Conservation (phyloP, 1,140 invertebrate genomes). For the Popillia japonica region DNA sequence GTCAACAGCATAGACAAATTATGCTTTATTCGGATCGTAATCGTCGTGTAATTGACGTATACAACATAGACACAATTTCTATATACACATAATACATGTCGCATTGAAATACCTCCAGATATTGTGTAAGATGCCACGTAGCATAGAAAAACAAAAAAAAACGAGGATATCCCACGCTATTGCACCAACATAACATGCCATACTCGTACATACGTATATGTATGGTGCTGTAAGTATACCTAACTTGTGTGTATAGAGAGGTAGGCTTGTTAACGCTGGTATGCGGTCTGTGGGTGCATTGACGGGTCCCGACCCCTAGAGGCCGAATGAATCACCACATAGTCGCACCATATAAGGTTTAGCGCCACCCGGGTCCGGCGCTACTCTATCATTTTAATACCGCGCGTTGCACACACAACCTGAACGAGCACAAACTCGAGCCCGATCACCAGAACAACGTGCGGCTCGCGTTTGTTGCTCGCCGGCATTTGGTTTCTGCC, state of each 20-base stretch:
- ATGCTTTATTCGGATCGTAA: too few species aligned
- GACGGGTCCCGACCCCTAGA: conserved; percentile 39
- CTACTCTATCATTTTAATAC: conserved; percentile 33
- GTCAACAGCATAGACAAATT: too few species aligned
- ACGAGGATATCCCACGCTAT: conserved; percentile 30
- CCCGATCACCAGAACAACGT: not conserved
- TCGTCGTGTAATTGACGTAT: too few species aligned
- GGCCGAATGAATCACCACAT: conserved; percentile 36
- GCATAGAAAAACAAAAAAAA: not conserved
- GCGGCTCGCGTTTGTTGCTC: conserved; percentile 17
- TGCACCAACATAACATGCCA: not conserved
- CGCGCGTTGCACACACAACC: not conserved
- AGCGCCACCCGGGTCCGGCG: conserved; percentile 36
- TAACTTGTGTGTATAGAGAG: not conserved
- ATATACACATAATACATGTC: not conserved
- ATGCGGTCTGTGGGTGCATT: conserved; percentile 38
- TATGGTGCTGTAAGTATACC: not conserved
- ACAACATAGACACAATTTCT: too few species aligned
- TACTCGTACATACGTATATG: not conserved
- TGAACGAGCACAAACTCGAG: not conserved
- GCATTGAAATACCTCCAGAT: not conserved
- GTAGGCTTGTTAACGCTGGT: conserved; percentile 37
- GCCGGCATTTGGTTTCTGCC: not conserved
- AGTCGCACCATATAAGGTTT: conserved; percentile 34
- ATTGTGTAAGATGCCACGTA: not conserved